Evolutionary conservation across 2,888 invertebrate genomes (phyloP), one percentile per base, ranked within the genome.

Genomic region (Tricholauxania praeusta): DNA sequence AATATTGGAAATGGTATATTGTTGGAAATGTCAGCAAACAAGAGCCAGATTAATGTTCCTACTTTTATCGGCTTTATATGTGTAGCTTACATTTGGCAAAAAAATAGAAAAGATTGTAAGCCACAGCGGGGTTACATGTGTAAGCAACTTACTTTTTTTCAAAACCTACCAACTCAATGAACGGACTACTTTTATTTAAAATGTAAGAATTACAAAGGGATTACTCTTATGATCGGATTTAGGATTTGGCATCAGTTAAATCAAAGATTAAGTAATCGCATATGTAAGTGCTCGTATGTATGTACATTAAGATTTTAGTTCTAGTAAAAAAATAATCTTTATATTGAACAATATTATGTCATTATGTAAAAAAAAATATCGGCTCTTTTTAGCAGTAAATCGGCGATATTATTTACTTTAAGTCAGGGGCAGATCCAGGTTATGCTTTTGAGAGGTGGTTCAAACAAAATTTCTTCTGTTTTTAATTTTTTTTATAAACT

Each of bases 181-280:
- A 10, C 48, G 70, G 39, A 63, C 70, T 70, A 63, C 70, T 70
- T 70, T 63, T 63, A n/a, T 19, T 7, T 53, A 53, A 70, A 53
- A 62, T 59, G 66, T 64, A 57, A 62, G 72, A 66, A 78, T 80
- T 82, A 82, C 82, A 83, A 82, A 79, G 79, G 82, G 83, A 83
- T 82, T 82, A 83, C 78, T 78, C 78, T 39, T 47, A 51, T 76
- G 75, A 75, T 75, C 76, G 72, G 82, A 81, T 83, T 83, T 80
- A 75, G 62, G 72, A 69, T 73, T 66, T 73, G 55, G 48, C 68
- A 14, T 17, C 17, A 47, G 48, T 39, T n/a, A 14, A 39, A 32
- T 63, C 39, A 39, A 39, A 39, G 39, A 39, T 39, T 39, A 39
- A 39, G 39, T 39, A 10, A 39, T 39, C 10, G 10, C 39, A 39